Percentiles rank a stretch among this genome's conserved stretches.
Evolutionary conservation across 2,888 invertebrate genomes (phyloP).

Genomic region (Amphipyra berbera): DNA sequence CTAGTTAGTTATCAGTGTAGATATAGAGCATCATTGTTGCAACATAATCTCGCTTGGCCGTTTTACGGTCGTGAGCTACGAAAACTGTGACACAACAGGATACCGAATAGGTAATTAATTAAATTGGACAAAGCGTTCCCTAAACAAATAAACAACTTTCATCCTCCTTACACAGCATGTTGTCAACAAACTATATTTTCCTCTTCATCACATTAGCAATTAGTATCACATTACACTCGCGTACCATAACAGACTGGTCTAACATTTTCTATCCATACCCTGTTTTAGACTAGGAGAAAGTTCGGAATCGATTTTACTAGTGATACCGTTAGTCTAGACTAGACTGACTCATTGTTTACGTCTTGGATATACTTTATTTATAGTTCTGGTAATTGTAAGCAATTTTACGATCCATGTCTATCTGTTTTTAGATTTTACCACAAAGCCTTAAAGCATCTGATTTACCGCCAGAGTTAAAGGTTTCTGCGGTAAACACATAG

Average conservation of each 20-base stretch:
- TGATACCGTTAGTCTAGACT: slow-evolving; percentile 55
- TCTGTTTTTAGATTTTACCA: slow-evolving; percentile 48
- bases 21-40: too few relatives aligned
- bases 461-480: slow-evolving; percentile 38
- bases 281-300: slow-evolving; percentile 71
- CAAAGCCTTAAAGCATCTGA: slow-evolving; percentile 33
- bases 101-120: too few relatives aligned
- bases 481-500: slow-evolving; percentile 33
- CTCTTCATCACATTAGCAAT: slow-evolving; percentile 30
- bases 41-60: too few relatives aligned
- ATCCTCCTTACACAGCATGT: slow-evolving; percentile 5
- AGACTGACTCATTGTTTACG: slow-evolving; percentile 67
- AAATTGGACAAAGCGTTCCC: too few relatives aligned
- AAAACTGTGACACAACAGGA: too few relatives aligned
- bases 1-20: too few relatives aligned
- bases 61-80: too few relatives aligned
- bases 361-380: slow-evolving; percentile 55
- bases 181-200: slow-evolving; percentile 16
- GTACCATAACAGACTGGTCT: slow-evolving; percentile 56
- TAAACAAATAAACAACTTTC: slow-evolving; percentile 7
- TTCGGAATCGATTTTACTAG: slow-evolving; percentile 64
- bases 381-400: slow-evolving; percentile 55
- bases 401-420: slow-evolving; percentile 44
- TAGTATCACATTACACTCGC: slow-evolving; percentile 41
- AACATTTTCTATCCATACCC: slow-evolving; percentile 57